These are phyloP conservation scores for Patiria pectinifera DNA, from an alignment of 53 echinoderm and acorn worm species.

Conservation along the genomic window DNA sequence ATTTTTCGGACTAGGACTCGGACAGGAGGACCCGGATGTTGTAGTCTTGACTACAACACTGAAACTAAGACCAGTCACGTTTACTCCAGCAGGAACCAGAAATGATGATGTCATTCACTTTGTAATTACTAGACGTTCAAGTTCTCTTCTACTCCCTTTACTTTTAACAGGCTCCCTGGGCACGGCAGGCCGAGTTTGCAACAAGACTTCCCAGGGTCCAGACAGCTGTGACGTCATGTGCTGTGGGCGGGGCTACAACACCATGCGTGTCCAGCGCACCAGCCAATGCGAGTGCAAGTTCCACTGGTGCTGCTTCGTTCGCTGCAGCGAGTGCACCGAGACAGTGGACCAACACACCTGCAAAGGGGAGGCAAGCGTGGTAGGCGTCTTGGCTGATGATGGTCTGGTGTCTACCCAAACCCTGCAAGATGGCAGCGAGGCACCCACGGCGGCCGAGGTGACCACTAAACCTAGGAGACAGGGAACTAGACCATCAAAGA, in stretches of 20 bases:
- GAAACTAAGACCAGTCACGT: background rate
- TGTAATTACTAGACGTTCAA: background rate
- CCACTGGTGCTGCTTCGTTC: slow-evolving; percentile 91
- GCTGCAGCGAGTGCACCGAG: slow-evolving; percentile 92
- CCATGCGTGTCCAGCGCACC: slow-evolving; percentile 82
- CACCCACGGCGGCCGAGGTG: slow-evolving; percentile 27
- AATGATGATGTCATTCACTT: too few relatives aligned
- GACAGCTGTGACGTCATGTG: slow-evolving; percentile 98
- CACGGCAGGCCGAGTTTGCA: slow-evolving; percentile 91
- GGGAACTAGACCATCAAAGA: slow-evolving; percentile 40
- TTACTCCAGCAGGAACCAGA: too few relatives aligned
- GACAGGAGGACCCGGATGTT: too few relatives aligned
- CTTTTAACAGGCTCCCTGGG: slow-evolving; percentile 83
- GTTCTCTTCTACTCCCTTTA: background rate
- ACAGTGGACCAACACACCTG: slow-evolving; percentile 92
- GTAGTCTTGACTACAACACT: background rate
- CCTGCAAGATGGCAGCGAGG: background rate
- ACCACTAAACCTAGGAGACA: slow-evolving; percentile 52
- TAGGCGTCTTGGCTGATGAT: background rate
- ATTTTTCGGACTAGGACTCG: too few relatives aligned
- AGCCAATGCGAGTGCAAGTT: slow-evolving; percentile 96
- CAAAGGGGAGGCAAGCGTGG: slow-evolving; percentile 64
- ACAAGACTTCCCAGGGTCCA: slow-evolving; percentile 87
- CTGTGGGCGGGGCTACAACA: slow-evolving; percentile 97
- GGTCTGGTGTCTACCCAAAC: background rate